Evolutionary conservation across 2,888 invertebrate genomes (phyloP), one percentile per base, ranked within the genome.

Genomic region (Synanthedon vespiformis): DNA sequence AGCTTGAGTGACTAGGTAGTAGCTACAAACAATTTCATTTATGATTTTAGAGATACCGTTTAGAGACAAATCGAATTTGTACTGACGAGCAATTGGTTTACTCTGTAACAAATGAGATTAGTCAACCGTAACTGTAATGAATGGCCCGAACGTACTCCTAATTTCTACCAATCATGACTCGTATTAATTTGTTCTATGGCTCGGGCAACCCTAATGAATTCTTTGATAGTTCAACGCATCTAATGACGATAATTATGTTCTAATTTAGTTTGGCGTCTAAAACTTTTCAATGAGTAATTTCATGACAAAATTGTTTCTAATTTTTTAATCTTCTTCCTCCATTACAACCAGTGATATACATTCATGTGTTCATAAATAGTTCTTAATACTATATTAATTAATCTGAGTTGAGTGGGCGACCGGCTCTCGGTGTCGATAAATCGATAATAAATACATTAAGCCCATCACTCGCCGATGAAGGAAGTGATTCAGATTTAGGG

Each of bases 361-460:
- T 48, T n/a, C 16, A 48, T 48, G 48, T 48, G 13, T 44, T 44
- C 18, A 3, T 14, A 48, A 48, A 48, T 16, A 48, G 48, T 8
- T 11, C 16, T 4, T 48, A 48, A 56, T 52, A 52, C 51, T 56
- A 48, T 54, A 51, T 44, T 54, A 55, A 57, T 55, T 55, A 53
- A 54, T 52, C 60, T 59, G 58, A 67, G 66, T 64, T 58, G 62
- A 59, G 57, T 59, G 58, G 57, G 57, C 58, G 60, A 51, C 48
- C 52, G 52, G 55, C 34, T 34, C 53, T 54, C 51, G 56, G 57
- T 53, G 48, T 53, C 58, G 56, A 61, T 64, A 64, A 70, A 67
- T 71, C 67, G 66, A 70, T 70, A 64, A 59, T 72, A 72, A 76
- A 65, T 67, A 62, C 61, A 68, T 72, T 72, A 75, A n/a, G 61